A percentile compares a stretch with the other conserved stretches of the same genome.
phyloP scores from a whole-genome alignment of 2,113 vertebrate species.

The Siphamia tubifer region DNA sequence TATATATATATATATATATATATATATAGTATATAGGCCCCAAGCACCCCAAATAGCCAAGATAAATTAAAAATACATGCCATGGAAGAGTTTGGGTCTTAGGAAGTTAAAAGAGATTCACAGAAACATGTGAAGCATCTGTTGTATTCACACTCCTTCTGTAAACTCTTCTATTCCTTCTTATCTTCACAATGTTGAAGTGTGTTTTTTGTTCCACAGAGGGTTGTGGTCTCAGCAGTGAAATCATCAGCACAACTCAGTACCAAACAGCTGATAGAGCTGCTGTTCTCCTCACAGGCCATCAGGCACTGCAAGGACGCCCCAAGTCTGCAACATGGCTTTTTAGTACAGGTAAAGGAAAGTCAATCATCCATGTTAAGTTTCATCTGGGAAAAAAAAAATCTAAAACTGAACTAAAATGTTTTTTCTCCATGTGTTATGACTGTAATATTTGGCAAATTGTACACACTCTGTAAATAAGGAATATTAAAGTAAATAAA shows the following conservation, averaged over 20 bases:
- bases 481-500: no score
- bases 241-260: conserved; percentile 76
- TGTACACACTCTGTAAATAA: no score
- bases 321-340: conserved; percentile 91
- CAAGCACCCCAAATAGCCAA: no score
- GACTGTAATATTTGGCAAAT: no score
- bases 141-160: background rate
- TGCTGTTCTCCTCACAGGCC: conserved; percentile 81
- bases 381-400: no score
- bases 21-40: no score
- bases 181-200: background rate
- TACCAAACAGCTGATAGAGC: conserved; percentile 80
- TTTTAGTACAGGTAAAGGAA: conserved; percentile 92
- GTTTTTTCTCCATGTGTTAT: no score
- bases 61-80: no score
- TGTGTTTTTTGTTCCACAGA: conserved; percentile 55
- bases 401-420: no score
- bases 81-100: no score
- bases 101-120: background rate
- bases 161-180: background rate
- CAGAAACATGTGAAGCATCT: background rate
- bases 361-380: no score
- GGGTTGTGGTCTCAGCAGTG: conserved; percentile 69
- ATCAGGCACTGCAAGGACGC: conserved; percentile 90
- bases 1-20: no score